Evolutionary conservation across 2,888 invertebrate species (phyloP).

Genomic region (Drosophila anomelani): DNA sequence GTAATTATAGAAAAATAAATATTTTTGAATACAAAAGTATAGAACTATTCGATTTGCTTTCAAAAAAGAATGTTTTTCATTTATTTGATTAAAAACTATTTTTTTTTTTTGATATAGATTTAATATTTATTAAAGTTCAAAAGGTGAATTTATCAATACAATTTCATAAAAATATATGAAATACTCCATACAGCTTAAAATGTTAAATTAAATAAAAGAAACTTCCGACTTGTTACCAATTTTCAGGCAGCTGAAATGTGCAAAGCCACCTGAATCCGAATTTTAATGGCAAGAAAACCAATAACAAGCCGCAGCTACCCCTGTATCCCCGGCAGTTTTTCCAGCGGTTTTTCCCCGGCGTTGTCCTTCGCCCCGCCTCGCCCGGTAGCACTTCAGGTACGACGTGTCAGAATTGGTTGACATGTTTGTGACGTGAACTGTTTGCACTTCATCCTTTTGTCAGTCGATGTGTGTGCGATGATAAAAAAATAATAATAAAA

Average conservation of each 20-base stretch:
- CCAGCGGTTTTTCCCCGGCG: slow-evolving; percentile 38
- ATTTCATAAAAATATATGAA: background rate
- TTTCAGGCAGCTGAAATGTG: background rate
- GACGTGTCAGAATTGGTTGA: slow-evolving; percentile 73
- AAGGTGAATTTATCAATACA: background rate
- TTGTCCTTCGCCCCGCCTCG: slow-evolving; percentile 5
- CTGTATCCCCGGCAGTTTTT: slow-evolving; percentile 10
- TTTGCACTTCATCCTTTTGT: slow-evolving; percentile 75
- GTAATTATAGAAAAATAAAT: no score
- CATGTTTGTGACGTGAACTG: slow-evolving; percentile 72
- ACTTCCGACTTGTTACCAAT: background rate
- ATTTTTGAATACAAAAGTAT: no score
- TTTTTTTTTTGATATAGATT: background rate
- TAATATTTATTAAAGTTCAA: background rate
- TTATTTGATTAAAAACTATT: background rate
- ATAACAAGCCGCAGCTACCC: slow-evolving; percentile 37
- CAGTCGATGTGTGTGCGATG: slow-evolving; percentile 45
- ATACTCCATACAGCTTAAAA: background rate
- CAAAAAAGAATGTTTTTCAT: background rate
- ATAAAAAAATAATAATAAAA: slow-evolving; percentile 46
- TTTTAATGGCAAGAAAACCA: slow-evolving; percentile 57
- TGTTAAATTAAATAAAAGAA: background rate
- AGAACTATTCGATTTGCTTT: background rate
- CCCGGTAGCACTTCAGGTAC: slow-evolving; percentile 70
- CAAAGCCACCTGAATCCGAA: slow-evolving; percentile 12